Evolutionary conservation across 64 coral and sea anemone genomes (phyloP).

Genomic region (Stylophora pistillata): DNA sequence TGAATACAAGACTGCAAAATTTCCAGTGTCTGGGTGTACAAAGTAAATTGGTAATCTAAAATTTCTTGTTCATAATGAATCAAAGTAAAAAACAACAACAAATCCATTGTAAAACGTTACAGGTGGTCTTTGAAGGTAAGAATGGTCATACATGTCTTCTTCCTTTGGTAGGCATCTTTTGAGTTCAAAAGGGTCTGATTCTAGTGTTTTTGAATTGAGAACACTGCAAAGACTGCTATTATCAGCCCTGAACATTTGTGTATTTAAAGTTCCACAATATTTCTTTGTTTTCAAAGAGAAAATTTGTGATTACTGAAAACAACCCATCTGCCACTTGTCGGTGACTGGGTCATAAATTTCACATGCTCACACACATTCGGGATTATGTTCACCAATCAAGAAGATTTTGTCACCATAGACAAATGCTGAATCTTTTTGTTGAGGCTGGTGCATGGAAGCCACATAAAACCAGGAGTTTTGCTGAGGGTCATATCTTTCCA

Average conservation of each 20-base stretch:
- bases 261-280: not conserved
- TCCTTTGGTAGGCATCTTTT: not conserved
- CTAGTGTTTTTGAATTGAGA: no score
- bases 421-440: not conserved
- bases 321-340: not conserved
- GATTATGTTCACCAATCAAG: constrained; percentile 9
- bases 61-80: not conserved
- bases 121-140: not conserved
- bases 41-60: constrained; percentile 19
- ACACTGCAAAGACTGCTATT: not conserved
- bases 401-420: constrained; percentile 22
- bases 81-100: not conserved
- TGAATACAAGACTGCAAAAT: constrained; percentile 24
- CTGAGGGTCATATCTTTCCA: constrained; percentile 18
- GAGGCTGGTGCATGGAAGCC: constrained; percentile 31
- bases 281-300: not conserved
- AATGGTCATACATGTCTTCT: not conserved
- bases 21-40: constrained; percentile 10
- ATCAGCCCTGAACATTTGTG: not conserved
- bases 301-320: not conserved
- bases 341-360: constrained; percentile 17
- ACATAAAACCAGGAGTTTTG: not conserved
- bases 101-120: not conserved
- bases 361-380: constrained; percentile 1
- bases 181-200: not conserved